These are phyloP conservation scores for Sebastes minor DNA, from an alignment of 2,797 vertebrate genomes.

Conservation along the genomic window DNA sequence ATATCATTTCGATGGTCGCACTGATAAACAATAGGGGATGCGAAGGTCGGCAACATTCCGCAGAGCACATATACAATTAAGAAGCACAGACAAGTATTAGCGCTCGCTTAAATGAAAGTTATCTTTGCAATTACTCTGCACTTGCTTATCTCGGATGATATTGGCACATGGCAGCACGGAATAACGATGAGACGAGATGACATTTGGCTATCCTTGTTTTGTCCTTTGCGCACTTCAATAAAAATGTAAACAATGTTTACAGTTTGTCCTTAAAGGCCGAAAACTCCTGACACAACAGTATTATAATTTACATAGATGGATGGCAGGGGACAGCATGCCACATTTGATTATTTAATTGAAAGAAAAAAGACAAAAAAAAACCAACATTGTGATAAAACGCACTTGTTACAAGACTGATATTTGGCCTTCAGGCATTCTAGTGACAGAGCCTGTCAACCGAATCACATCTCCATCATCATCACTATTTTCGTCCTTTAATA, in stretches of 20 bases:
- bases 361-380: not conserved
- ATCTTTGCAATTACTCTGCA: constrained; percentile 77
- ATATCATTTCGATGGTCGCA: constrained; percentile 60
- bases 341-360: constrained; percentile 29
- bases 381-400: not conserved
- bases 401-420: not conserved
- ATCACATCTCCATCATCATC: not conserved
- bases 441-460: not conserved
- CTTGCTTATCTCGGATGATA: constrained; percentile 75
- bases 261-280: constrained; percentile 52
- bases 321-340: constrained; percentile 27
- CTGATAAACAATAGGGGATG: constrained; percentile 58
- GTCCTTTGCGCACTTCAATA: constrained; percentile 68
- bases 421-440: not conserved
- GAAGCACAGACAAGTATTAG: constrained; percentile 55
- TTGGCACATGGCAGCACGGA: constrained; percentile 59
- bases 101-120: constrained; percentile 74
- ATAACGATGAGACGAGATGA: constrained; percentile 74
- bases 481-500: not conserved
- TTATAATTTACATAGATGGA: constrained; percentile 43
- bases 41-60: constrained; percentile 68
- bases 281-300: constrained; percentile 43
- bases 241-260: constrained; percentile 72
- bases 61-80: constrained; percentile 68
- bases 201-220: constrained; percentile 70